Evolutionary conservation across 2,797 vertebrate genomes (phyloP).

Genomic region (Pangasius mekongensis): DNA sequence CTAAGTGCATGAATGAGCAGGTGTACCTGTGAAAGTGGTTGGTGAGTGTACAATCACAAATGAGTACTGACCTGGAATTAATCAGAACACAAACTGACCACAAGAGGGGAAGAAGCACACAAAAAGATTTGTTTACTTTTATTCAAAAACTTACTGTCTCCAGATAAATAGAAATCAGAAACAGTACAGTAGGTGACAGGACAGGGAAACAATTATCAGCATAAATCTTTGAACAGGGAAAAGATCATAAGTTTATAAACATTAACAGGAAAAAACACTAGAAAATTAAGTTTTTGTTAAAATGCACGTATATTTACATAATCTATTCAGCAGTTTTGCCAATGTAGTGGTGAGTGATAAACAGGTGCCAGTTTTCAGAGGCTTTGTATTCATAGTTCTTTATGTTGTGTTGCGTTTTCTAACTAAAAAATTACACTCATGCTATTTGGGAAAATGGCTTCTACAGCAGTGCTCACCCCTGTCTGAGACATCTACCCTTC

Average conservation of each 20-base stretch:
- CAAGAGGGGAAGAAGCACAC: conserved; percentile 63
- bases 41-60: neutral
- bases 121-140: conserved; percentile 98
- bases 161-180: conserved; percentile 99
- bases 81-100: neutral
- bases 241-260: conserved; percentile 58
- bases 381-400: conserved; percentile 61
- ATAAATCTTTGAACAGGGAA: conserved; percentile 60
- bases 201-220: conserved; percentile 89
- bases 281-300: conserved; percentile 70
- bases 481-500: neutral
- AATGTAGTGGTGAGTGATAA: conserved; percentile 98
- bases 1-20: neutral
- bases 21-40: neutral
- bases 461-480: neutral
- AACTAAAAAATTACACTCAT: conserved; percentile 75
- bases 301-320: conserved; percentile 85
- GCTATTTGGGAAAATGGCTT: conserved; percentile 49
- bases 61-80: neutral
- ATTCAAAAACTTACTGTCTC: conserved; percentile 99
- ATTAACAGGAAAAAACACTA: conserved; percentile 61
- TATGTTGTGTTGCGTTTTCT: conserved; percentile 78
- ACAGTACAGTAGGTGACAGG: conserved; percentile 98
- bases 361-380: conserved; percentile 85
- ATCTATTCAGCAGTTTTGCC: conserved; percentile 98